Evolutionary conservation across 2,797 vertebrate species (phyloP), one percentile per base, ranked within the genome.

Genomic region (Hydrolagus colliei): DNA sequence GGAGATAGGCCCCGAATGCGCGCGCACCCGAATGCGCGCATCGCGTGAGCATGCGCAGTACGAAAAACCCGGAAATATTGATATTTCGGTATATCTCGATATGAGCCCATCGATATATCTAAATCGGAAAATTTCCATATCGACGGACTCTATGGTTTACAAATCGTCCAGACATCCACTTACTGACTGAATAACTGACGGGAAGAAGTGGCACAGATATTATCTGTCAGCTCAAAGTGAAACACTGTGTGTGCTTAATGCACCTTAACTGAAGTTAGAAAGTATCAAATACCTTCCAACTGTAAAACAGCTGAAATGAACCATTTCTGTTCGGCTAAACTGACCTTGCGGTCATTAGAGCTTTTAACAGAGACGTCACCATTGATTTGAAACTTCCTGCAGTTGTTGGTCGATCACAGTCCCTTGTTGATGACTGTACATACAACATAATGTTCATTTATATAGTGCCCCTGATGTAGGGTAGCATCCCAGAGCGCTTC

Each of bases 301-400:
- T n/a, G 20, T 18, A 76, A 59, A 20, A 22, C 27, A 32, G 18
- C 10, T 35, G 65, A 32, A 82, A 18, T 82, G 27, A 14, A 32
- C 27, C 16, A 41, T 67, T 65, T 82, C 32, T 13, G 18, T 82
- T 82, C 65, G 2, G 14, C 18, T 63, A 82, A 35, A 67, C 35
- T 82, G 12, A 82, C 14, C 78, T 65, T 2, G 1, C 9, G 14
- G 63, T 62, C 6, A 82, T 35, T 80, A 32, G 9, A 35, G 62
- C 62, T 65, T 35, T 67, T 14, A 52, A 7, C 8, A 35, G 2
- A 18, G 1, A 13, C 27, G 65, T 12, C 27, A 67, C 12, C 9
- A 13, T 52, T 82, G 18, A 82, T 35, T 82, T 82, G 78, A 82
- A 67, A 63, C 14, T 82, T 32, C 22, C 74, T 41, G 52, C 20